These are phyloP conservation scores for Labeo rohita DNA, from an alignment of 2,113 vertebrate genomes.

Conservation along the genomic window DNA sequence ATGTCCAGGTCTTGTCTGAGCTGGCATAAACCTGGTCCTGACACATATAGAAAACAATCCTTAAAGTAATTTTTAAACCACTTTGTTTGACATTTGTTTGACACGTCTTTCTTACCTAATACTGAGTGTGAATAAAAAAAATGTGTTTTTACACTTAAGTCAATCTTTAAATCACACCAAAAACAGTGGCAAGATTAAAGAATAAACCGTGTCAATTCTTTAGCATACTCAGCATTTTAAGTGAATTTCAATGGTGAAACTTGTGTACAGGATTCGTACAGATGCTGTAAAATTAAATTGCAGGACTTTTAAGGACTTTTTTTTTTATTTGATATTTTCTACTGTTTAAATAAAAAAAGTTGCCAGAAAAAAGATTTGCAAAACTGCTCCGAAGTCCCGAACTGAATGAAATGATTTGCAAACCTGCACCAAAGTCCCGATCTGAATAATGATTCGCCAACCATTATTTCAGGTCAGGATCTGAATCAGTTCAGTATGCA, in stretches of 20 bases:
- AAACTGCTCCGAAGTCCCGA: no score
- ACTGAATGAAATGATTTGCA: no score
- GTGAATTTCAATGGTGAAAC: not conserved
- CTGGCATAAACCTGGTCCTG: not conserved
- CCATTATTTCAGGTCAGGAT: no score
- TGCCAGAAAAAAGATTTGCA: no score
- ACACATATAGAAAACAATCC: not conserved
- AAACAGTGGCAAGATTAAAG: not conserved
- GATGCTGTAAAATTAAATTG: no score
- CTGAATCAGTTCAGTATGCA: no score
- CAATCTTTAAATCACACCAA: not conserved
- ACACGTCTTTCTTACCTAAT: not conserved
- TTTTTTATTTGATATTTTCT: no score
- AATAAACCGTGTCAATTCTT: not conserved
- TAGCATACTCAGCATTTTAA: not conserved
- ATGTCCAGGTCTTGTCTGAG: not conserved
- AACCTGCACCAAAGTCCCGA: no score
- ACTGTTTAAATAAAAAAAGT: no score
- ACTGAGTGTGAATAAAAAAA: not conserved
- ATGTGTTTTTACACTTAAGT: not conserved
- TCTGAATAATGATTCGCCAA: no score
- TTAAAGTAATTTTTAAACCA: conserved; percentile 11
- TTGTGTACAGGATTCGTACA: no score
- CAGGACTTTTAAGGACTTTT: no score
- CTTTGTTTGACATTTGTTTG: not conserved